phyloP scores from a whole-genome alignment of 2,113 vertebrate species.

The Saccopteryx leptura region DNA sequence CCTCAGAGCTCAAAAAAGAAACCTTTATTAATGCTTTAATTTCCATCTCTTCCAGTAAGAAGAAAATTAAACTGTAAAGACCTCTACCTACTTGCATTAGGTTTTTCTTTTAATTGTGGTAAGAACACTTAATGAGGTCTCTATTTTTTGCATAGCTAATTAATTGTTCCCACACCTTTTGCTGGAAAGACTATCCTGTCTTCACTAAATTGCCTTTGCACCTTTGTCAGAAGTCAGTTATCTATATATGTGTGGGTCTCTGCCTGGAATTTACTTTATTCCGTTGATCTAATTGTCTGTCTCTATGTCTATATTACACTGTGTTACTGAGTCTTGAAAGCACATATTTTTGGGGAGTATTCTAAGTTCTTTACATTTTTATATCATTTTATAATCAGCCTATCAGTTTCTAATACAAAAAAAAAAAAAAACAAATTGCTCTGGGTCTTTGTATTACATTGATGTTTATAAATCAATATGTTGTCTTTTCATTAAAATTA shows the following conservation, averaged over 20 bases:
- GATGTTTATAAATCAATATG: neutral
- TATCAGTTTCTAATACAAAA: conserved; percentile 18
- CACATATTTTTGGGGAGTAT: neutral
- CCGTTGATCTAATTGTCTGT: neutral
- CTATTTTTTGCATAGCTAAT: neutral
- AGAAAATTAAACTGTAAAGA: neutral
- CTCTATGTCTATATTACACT: neutral
- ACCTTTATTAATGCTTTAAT: neutral
- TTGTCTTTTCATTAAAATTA: neutral
- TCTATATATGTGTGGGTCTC: neutral
- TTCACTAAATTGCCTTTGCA: neutral
- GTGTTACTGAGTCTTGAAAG: conserved; percentile 6
- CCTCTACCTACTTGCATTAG: neutral
- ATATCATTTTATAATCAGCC: neutral
- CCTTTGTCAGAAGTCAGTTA: neutral
- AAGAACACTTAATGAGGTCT: neutral
- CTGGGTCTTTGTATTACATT: neutral
- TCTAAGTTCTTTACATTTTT: neutral
- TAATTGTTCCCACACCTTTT: neutral
- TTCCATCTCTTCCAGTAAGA: neutral
- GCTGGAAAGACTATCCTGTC: neutral
- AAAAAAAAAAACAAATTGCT: neutral
- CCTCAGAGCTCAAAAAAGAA: neutral
- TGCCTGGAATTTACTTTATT: neutral
- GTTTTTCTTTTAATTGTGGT: neutral